A percentile compares a stretch with the other conserved stretches of the same genome.
Evolutionary conservation across 2,797 vertebrate genomes (phyloP).

Genomic region (Dendrocincla fuliginosa): DNA sequence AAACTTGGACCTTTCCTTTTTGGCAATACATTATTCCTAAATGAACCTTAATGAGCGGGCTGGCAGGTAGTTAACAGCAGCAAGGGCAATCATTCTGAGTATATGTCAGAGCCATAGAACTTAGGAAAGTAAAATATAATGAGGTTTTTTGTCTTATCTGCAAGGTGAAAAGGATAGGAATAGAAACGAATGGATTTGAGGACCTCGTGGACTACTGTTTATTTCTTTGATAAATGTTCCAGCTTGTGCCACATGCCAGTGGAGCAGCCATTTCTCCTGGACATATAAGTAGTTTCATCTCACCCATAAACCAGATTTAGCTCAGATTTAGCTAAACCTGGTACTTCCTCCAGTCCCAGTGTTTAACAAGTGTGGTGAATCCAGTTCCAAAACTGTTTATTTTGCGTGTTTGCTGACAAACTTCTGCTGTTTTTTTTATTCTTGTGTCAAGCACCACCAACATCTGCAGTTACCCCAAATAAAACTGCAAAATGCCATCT

Average conservation of each 20-base stretch:
- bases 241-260: not conserved
- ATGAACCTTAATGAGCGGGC: slow-evolving; percentile 35
- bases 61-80: slow-evolving; percentile 14
- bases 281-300: not conserved
- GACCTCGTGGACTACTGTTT: not conserved
- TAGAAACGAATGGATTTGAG: not conserved
- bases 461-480: not conserved
- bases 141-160: slow-evolving; percentile 23
- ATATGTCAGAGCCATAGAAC: slow-evolving; percentile 4
- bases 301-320: not conserved
- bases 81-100: slow-evolving; percentile 15
- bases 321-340: not conserved
- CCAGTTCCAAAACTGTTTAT: not conserved
- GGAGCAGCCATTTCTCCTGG: not conserved
- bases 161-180: slow-evolving; percentile 14
- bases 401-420: not conserved
- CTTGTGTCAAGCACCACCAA: not conserved
- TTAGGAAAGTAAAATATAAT: slow-evolving; percentile 26
- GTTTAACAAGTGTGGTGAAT: not conserved
- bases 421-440: not conserved
- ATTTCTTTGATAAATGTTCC: not conserved
- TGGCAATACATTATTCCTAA: slow-evolving; percentile 44
- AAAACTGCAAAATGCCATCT: not conserved
- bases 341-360: not conserved
- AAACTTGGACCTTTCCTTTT: slow-evolving; percentile 18